phyloP scores from a whole-genome alignment of 1,140 invertebrate genomes.

The Cheumatopsyche charites region DNA sequence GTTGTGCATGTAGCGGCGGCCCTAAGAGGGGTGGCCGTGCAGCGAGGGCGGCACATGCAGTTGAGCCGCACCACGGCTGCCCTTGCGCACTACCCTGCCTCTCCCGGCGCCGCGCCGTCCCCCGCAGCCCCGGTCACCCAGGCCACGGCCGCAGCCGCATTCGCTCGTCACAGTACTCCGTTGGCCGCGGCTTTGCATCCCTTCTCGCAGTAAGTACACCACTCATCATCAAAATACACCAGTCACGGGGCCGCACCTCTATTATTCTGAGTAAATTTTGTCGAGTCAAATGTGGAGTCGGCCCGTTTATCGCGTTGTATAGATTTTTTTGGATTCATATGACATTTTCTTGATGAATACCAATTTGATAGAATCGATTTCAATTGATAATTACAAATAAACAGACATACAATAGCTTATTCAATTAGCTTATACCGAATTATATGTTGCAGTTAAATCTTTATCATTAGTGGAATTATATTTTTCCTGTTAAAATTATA shows the following conservation, averaged over 20 bases:
- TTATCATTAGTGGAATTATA: too few relatives aligned
- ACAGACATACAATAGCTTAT: too few relatives aligned
- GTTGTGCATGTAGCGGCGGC: slow-evolving; percentile 67
- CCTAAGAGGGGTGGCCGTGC: slow-evolving; percentile 70
- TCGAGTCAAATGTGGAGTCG: too few relatives aligned
- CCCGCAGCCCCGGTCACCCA: slow-evolving; percentile 66
- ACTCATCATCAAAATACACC: slow-evolving; percentile 48
- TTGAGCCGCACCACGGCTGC: slow-evolving; percentile 60
- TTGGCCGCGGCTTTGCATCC: slow-evolving; percentile 65
- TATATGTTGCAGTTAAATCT: too few relatives aligned
- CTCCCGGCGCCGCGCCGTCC: slow-evolving; percentile 62
- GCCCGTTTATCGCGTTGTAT: too few relatives aligned
- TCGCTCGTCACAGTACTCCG: slow-evolving; percentile 53
- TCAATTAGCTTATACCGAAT: too few relatives aligned
- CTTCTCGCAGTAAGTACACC: slow-evolving; percentile 72
- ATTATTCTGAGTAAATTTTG: slow-evolving; percentile 48
- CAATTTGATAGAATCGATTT: too few relatives aligned
- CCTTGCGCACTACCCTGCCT: slow-evolving; percentile 63
- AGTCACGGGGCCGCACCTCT: slow-evolving; percentile 46
- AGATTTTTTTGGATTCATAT: too few relatives aligned
- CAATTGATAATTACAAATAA: too few relatives aligned
- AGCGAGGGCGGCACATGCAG: slow-evolving; percentile 67
- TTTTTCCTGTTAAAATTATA: too few relatives aligned
- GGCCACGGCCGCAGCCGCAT: slow-evolving; percentile 63
- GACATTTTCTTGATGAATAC: too few relatives aligned